These are phyloP conservation scores for Carassius carassius DNA, from an alignment of 2,113 vertebrate genomes.

Conservation along the genomic window DNA sequence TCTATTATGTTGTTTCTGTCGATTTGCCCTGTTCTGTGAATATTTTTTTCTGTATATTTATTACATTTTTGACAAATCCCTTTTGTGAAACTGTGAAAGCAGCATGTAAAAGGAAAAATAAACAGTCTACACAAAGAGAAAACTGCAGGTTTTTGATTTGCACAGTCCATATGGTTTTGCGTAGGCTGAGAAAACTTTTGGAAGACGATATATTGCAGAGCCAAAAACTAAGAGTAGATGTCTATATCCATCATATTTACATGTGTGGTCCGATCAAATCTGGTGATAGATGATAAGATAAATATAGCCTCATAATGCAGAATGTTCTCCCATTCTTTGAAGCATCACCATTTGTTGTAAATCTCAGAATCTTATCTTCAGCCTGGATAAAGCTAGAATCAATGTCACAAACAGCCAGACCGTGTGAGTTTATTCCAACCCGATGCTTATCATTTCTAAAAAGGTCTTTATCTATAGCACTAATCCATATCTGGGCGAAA, in stretches of 20 bases:
- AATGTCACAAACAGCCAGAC: not conserved
- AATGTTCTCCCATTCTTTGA: not conserved
- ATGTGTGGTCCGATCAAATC: constrained; percentile 7
- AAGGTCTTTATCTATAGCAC: not conserved
- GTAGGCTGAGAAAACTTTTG: constrained; percentile 22
- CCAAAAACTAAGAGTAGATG: not conserved
- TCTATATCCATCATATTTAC: not conserved
- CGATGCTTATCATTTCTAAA: constrained; percentile 32
- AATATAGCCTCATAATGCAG: not conserved
- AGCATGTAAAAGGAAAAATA: constrained; percentile 18
- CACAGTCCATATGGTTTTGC: constrained; percentile 1
- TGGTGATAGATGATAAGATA: not conserved
- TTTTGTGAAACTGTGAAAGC: constrained; percentile 22
- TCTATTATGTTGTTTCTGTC: constrained; percentile 33
- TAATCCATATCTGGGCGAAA: constrained; percentile 27
- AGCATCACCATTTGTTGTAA: not conserved
- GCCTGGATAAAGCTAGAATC: not conserved
- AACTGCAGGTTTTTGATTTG: too few species aligned
- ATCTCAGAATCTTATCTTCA: constrained; percentile 26
- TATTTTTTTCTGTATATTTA: constrained; percentile 10
- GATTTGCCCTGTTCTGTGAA: not conserved
- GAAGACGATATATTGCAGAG: not conserved
- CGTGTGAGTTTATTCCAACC: constrained; percentile 22
- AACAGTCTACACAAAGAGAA: not conserved
- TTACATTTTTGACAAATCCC: constrained; percentile 23